A percentile compares a stretch with the other conserved stretches of the same genome.
Evolutionary conservation across 1,140 invertebrate species (phyloP).

Genomic region (Ceratoteleas bidentatus): DNA sequence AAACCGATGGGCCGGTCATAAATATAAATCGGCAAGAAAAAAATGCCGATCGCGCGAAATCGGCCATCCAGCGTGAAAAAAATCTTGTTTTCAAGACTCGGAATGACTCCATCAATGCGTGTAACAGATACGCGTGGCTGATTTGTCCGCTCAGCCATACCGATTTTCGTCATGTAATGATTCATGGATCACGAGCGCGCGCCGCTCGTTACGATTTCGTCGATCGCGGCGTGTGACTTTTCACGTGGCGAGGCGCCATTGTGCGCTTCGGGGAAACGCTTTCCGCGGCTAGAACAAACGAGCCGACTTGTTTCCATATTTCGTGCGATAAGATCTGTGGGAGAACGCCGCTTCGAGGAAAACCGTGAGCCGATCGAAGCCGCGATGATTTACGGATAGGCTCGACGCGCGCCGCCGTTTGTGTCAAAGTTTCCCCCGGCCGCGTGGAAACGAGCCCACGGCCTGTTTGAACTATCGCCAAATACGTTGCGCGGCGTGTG

Average conservation of each 20-base stretch:
- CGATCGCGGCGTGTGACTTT: slow-evolving; percentile 4
- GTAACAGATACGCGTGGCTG: slow-evolving; percentile 44
- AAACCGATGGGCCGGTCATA: slow-evolving; percentile 28
- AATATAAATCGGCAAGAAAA: slow-evolving; percentile 39
- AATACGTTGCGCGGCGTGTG: slow-evolving; percentile 62
- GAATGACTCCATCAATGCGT: slow-evolving; percentile 53
- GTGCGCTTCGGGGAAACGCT: slow-evolving; percentile 7
- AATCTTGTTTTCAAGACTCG: slow-evolving; percentile 52
- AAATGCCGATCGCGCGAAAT: slow-evolving; percentile 27
- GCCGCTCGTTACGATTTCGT: slow-evolving; percentile 32
- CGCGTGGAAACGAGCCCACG: slow-evolving; percentile 48
- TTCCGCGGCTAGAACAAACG: slow-evolving; percentile 29
- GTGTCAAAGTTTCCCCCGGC: slow-evolving; percentile 36
- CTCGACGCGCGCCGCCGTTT: slow-evolving; percentile 1
- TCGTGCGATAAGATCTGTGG: slow-evolving; percentile 26
- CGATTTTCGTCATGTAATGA: slow-evolving; percentile 34
- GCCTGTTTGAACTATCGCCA: slow-evolving; percentile 63
- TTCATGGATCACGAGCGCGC: slow-evolving; percentile 28
- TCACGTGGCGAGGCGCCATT: slow-evolving; percentile 9
- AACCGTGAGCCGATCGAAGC: too few species aligned
- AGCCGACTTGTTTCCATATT: slow-evolving; percentile 19
- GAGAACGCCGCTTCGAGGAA: too few species aligned
- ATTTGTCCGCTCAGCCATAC: slow-evolving; percentile 22
- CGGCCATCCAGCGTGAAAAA: slow-evolving; percentile 44
- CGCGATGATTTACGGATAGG: too few species aligned